A percentile compares a stretch with the other conserved stretches of the same genome.
Evolutionary conservation across 2,888 invertebrate genomes (phyloP).

Genomic region (Congeria kusceri): DNA sequence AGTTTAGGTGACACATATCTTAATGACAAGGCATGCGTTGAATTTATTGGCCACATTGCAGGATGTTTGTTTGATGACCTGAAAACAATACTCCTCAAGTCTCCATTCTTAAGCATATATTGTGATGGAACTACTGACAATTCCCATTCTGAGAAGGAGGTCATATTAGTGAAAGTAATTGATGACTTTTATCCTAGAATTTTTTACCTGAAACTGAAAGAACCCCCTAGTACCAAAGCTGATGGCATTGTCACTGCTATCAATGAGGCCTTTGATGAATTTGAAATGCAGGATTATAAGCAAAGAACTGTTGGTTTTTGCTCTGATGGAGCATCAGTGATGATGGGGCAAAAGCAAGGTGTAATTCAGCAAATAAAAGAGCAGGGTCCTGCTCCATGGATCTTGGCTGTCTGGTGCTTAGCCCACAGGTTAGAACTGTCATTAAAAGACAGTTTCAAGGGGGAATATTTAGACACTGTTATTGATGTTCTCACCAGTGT

Average conservation of each 20-base stretch:
- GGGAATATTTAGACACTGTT: constrained; percentile 42
- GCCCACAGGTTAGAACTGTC: constrained; percentile 37
- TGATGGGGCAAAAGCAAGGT: constrained; percentile 29
- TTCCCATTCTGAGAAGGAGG: neutral
- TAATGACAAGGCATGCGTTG: neutral
- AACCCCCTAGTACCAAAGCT: constrained; percentile 19
- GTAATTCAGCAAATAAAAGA: constrained; percentile 23
- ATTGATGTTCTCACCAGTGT: constrained; percentile 25
- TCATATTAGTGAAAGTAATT: constrained; percentile 2
- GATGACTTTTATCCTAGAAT: constrained; percentile 25
- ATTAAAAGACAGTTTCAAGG: constrained; percentile 45
- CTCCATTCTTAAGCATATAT: constrained; percentile 2
- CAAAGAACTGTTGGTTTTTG: constrained; percentile 37
- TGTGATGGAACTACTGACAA: neutral
- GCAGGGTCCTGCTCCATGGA: constrained; percentile 22
- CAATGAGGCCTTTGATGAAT: constrained; percentile 9
- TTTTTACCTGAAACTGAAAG: constrained; percentile 10
- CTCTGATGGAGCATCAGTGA: constrained; percentile 33
- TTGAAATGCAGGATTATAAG: constrained; percentile 22
- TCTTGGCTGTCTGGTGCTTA: constrained; percentile 33
- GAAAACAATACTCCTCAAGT: neutral
- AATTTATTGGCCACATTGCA: neutral
- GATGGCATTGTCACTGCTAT: constrained; percentile 12
- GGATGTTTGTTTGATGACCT: neutral
- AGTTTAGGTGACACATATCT: constrained; percentile 10